Conservation (phyloP, 2,797 vertebrate species). For the Microhierax caerulescens region DNA sequence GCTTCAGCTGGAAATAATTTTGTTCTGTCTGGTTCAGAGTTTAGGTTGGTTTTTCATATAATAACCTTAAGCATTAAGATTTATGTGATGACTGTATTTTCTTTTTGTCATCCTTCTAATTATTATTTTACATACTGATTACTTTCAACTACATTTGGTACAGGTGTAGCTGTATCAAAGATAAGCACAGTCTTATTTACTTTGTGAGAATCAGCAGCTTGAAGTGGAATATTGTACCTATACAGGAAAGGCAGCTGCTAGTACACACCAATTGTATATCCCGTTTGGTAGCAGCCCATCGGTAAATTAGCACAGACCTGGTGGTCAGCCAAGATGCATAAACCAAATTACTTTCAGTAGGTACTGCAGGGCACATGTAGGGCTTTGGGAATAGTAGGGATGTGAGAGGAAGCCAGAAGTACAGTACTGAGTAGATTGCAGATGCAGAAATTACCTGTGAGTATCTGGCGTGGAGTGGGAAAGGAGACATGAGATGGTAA, state of each 20-base stretch:
- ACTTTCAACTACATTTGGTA: neutral
- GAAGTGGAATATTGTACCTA: neutral
- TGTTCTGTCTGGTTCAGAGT: neutral
- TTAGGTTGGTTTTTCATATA: neutral
- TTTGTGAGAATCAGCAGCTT: neutral
- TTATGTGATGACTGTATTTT: neutral
- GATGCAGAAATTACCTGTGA: neutral
- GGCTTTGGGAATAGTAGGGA: neutral
- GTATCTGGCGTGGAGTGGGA: neutral
- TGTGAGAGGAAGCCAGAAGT: neutral
- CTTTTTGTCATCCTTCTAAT: neutral
- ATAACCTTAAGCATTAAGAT: neutral
- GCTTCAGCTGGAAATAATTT: neutral
- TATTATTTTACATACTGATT: neutral
- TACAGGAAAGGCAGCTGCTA: neutral
- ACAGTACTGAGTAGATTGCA: neutral
- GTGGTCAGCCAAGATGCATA: neutral
- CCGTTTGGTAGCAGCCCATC: neutral
- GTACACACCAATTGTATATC: neutral
- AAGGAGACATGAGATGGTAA: neutral
- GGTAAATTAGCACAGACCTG: fast-evolving
- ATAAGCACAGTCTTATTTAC: neutral
- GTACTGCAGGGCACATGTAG: neutral
- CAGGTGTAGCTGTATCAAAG: neutral
- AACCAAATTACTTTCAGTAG: neutral